These are phyloP conservation scores for Drosophila neotestacea DNA, from an alignment of 2,888 invertebrate genomes.

Conservation along the genomic window DNA sequence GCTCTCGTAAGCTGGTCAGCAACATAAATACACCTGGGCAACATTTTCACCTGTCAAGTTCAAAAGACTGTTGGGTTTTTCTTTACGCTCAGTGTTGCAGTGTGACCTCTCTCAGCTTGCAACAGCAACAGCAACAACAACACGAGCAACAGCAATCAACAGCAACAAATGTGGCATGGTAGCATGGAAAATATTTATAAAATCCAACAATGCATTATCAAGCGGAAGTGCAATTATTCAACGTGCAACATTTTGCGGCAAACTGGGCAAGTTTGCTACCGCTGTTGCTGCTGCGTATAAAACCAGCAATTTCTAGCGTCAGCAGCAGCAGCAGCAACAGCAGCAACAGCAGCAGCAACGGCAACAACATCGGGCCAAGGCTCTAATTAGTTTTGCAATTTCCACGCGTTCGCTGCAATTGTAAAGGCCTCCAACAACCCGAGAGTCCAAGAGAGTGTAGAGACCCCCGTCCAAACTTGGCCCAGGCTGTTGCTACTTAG, in stretches of 20 bases:
- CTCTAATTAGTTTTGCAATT: conserved; percentile 82
- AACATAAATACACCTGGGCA: conserved; percentile 43
- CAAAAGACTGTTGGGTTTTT: conserved; percentile 18
- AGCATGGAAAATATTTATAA: conserved; percentile 78
- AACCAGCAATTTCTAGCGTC: conserved; percentile 77
- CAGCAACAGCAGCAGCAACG: conserved; percentile 41
- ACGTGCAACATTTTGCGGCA: conserved; percentile 80
- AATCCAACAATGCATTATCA: conserved; percentile 80
- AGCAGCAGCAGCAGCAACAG: conserved; percentile 37
- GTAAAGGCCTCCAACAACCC: conserved; percentile 28
- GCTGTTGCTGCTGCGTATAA: conserved; percentile 59
- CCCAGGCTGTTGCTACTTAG: conserved; percentile 72
- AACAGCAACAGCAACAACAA: background rate
- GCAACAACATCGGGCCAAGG: conserved; percentile 67
- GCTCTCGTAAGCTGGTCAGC: conserved; percentile 14
- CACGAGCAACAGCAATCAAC: conserved; percentile 16
- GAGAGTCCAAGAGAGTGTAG: conserved; percentile 4
- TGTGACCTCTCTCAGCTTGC: conserved; percentile 35
- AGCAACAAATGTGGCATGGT: conserved; percentile 39
- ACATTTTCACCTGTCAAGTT: conserved; percentile 67
- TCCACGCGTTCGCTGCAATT: conserved; percentile 73
- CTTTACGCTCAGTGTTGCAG: conserved; percentile 14
- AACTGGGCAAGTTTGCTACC: conserved; percentile 49
- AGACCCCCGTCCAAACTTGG: conserved; percentile 29
- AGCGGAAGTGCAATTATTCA: conserved; percentile 81